A percentile compares a stretch with the other conserved stretches of the same genome.
These are phyloP conservation scores for Tragelaphus imberbis DNA, from an alignment of 2,113 vertebrate genomes.

Conservation along the genomic window DNA sequence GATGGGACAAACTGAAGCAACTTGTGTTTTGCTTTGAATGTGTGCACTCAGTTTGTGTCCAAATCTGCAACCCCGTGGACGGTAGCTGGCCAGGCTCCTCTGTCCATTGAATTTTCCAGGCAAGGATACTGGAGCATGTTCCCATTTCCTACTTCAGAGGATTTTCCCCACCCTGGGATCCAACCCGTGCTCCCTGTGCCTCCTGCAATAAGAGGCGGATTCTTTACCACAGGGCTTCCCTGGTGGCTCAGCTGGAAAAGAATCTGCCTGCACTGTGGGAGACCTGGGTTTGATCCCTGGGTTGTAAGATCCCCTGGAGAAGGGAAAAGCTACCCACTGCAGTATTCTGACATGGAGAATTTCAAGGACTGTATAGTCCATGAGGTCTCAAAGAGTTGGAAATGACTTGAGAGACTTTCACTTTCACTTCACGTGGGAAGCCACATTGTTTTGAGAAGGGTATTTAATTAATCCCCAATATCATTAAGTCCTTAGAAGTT, in stretches of 20 bases:
- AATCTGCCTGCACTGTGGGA: not conserved
- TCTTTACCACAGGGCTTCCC: not conserved
- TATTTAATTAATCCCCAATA: not conserved
- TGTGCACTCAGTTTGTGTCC: not conserved
- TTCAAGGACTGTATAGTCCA: not conserved
- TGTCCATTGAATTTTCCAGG: not conserved
- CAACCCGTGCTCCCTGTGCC: accelerated
- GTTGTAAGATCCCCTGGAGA: not conserved
- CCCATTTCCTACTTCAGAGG: not conserved
- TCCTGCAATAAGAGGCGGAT: not conserved
- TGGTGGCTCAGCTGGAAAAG: not conserved
- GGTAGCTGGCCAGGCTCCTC: not conserved
- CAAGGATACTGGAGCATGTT: not conserved
- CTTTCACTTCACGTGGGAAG: not conserved
- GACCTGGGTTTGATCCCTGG: not conserved
- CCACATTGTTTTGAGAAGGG: not conserved
- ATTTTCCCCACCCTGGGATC: not conserved
- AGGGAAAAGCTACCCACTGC: not conserved
- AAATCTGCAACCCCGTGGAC: not conserved
- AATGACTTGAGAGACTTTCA: accelerated
- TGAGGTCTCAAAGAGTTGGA: not conserved
- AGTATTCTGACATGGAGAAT: not conserved
- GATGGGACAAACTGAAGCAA: not conserved
- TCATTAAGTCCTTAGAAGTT: not conserved
- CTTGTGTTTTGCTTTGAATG: not conserved